Evolutionary conservation across 2,113 vertebrate species (phyloP), one percentile per base, ranked within the genome.

Genomic region (Amblyornis subalaris): DNA sequence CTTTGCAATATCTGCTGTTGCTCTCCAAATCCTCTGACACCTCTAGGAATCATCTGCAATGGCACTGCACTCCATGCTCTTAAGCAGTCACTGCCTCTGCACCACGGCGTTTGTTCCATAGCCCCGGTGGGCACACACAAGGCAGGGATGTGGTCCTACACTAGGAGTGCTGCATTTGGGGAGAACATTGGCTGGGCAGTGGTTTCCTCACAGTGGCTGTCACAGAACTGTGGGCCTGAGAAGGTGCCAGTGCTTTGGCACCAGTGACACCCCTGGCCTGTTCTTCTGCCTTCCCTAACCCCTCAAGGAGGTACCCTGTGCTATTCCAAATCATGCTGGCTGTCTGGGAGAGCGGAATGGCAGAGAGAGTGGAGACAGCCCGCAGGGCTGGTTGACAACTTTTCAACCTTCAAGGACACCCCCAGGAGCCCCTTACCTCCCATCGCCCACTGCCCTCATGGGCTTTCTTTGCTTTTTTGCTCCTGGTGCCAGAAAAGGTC

Each of bases 71-170:
- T 42, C 22, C 19, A 36, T 64, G n/a, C 21, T 58, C 7, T 44
- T n/a, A 14, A 77, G 22, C 15, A 83, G 12, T 12, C 7, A 2
- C 40, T 21, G 9, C 12, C 5, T 40, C 42, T 64, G 66, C 40
- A 7, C 6, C 13, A 19, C 7, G 4, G 1, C 6, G 16, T 58
- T 69, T 20, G 38, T 13, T 38, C 35, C 44, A 57, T 36, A 29
- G 42, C 4, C 40, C 29, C 4, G 1, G 18, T 1, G 0, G 15
- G 6, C 3, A 2, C n/a, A 31, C 22, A 26, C 0, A 0, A 29
- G 45, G 26, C 26, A 47, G 42, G 44, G 58, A 31, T n/a, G 23
- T 53, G 44, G 20, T 58, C 6, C 23, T 60, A 14, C 23, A 14
- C 1, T 2, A 14, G 24, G 33, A 50, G 10, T 21, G 31, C 23